Evolutionary conservation across 2,113 vertebrate genomes (phyloP), one percentile per base, ranked within the genome.

Genomic region (Lepisosteus oculatus): DNA sequence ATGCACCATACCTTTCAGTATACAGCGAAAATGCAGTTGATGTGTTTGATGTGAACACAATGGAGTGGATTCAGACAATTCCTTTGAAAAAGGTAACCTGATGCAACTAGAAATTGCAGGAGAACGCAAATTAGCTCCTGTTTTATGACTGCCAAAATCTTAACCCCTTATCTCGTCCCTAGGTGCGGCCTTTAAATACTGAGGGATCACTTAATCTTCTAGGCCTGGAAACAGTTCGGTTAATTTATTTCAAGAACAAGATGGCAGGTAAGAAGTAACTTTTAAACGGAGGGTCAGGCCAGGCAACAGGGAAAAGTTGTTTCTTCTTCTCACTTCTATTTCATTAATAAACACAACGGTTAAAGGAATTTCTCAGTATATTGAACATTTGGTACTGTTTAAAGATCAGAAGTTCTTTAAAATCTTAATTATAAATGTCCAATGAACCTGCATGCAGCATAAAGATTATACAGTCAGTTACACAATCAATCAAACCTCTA

Each of bases 181-280:
- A 99, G 97, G 95, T 97, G 77, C 95, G 96, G 71, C 95, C 97
- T 51, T 92, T 99, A 81, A 99, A 99, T 77, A 86, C 86, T 12
- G 97, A 99, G 63, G 97, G 97, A 81, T 98, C 97, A 54, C 85
- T 99, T 86, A 99, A 99, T 86, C 91, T 99, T 72, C 81, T 99
- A 83, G 96, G 95, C 4, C 82, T 96, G 85, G 97, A 99, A 82
- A 98, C 97, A 0, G 91, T 98, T 71, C 90, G 97, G 61, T 94
- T 99, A 67, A 94, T 99, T 88, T 99, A 98, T 90, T 99, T 99
- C 73, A 96, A 97, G 87, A 99, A 99, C 87, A 99, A 99, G 84
- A 95, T 93, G 90, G 96, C 97, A 76, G 97, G 97, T 99, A 90
- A 87, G 91, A 72, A 15, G 62, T 14, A 3, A 29, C 55, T 65